Evolutionary conservation across 2,113 vertebrate genomes (phyloP).

Genomic region (Sapajus apella): DNA sequence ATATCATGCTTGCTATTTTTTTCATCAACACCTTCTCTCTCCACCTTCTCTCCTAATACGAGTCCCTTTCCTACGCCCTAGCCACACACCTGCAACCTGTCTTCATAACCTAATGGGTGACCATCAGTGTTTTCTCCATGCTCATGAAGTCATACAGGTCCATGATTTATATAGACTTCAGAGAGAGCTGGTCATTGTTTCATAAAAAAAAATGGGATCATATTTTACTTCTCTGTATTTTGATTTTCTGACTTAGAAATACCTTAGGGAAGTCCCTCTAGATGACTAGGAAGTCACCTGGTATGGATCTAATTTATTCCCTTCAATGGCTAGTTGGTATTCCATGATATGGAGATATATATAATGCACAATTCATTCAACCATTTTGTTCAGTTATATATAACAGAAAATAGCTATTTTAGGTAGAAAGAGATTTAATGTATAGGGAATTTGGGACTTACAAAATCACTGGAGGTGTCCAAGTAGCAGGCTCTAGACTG

Average conservation of each 20-base stretch:
- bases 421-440: not conserved
- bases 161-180: not conserved
- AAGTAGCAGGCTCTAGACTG: not conserved
- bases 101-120: not conserved
- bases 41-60: not conserved
- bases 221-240: not conserved
- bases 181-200: not conserved
- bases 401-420: not conserved
- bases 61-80: not conserved
- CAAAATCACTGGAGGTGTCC: not conserved
- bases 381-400: not conserved
- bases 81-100: not conserved
- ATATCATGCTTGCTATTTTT: not conserved
- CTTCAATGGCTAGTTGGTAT: not conserved
- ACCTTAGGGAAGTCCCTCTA: not conserved
- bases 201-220: slow-evolving; percentile 8
- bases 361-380: not conserved
- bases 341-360: not conserved
- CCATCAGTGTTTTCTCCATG: not conserved
- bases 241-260: slow-evolving; percentile 36
- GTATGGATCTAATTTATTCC: not conserved
- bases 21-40: not conserved
- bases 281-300: not conserved
- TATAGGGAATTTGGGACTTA: not conserved
- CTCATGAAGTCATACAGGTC: not conserved